Percentiles rank a stretch among this genome's conserved stretches.
Conservation (phyloP, 2,888 invertebrate genomes). For the Entomobrya proxima region DNA sequence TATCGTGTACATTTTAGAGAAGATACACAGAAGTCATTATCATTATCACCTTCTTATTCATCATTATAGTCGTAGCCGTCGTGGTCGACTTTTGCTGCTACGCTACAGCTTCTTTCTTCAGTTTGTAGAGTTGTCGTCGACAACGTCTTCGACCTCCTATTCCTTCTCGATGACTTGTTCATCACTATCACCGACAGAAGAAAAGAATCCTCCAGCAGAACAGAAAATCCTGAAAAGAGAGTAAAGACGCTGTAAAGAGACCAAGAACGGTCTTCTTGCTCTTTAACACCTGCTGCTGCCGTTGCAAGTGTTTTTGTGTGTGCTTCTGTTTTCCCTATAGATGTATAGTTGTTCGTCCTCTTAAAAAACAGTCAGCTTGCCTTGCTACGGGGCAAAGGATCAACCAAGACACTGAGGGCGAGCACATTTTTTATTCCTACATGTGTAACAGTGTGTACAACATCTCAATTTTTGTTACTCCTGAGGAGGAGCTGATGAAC, state of each 20-base stretch:
- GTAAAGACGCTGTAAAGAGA: background rate
- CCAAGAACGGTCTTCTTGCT: conserved; percentile 29
- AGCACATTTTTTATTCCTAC: conserved; percentile 45
- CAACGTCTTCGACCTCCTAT: conserved; percentile 28
- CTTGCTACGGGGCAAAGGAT: conserved; percentile 52
- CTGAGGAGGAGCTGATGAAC: conserved; percentile 1
- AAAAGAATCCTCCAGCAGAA: background rate
- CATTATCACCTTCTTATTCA: conserved; percentile 42
- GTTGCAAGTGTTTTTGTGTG: conserved; percentile 14
- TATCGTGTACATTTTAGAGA: background rate
- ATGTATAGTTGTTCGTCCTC: background rate
- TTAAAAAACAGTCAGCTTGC: conserved; percentile 27
- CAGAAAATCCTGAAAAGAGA: background rate
- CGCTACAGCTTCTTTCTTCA: conserved; percentile 15
- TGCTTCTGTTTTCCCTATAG: conserved; percentile 51
- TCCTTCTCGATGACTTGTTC: conserved; percentile 37
- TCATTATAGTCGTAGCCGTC: conserved; percentile 32
- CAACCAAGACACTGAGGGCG: background rate
- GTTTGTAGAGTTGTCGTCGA: conserved; percentile 35
- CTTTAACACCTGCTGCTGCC: conserved; percentile 63
- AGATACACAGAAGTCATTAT: conserved; percentile 35
- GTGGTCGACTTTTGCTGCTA: conserved; percentile 15
- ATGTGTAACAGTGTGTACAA: conserved; percentile 60
- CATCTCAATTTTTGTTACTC: conserved; percentile 53
- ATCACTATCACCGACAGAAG: conserved; percentile 15